Conservation (phyloP, 1,140 invertebrate genomes). For the Sycobia sp. region DNA sequence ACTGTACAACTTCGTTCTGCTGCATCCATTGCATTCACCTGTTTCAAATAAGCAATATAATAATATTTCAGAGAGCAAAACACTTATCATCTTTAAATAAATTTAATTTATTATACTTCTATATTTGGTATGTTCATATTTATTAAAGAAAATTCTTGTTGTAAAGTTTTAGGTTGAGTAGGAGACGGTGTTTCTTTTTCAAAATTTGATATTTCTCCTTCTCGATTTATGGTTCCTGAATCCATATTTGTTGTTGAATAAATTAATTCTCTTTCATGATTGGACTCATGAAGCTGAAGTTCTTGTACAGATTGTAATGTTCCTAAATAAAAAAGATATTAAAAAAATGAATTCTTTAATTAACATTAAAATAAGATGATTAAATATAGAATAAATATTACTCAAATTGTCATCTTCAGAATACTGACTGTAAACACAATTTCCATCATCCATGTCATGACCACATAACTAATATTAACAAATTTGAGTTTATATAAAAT, state of each 20-base stretch:
- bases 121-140: slow-evolving; percentile 88
- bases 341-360: slow-evolving; percentile 13
- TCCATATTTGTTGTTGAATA: slow-evolving; percentile 48
- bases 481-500: background rate
- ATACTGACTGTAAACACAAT: slow-evolving; percentile 55
- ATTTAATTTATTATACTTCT: slow-evolving; percentile 66
- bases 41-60: background rate
- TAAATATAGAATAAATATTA: slow-evolving; percentile 40
- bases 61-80: too few relatives aligned
- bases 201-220: slow-evolving; percentile 45
- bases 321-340: slow-evolving; percentile 40
- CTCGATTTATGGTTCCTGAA: slow-evolving; percentile 40
- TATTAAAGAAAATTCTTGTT: slow-evolving; percentile 87
- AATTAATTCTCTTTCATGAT: slow-evolving; percentile 52
- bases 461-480: slow-evolving; percentile 48
- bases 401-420: slow-evolving; percentile 55
- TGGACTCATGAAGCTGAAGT: slow-evolving; percentile 51
- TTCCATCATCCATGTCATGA: slow-evolving; percentile 53
- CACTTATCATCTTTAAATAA: too few relatives aligned
- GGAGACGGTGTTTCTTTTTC: slow-evolving; percentile 56
- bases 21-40: slow-evolving; percentile 69
- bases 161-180: slow-evolving; percentile 68
- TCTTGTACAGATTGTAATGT: slow-evolving; percentile 55
- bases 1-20: slow-evolving; percentile 76
- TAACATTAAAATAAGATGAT: slow-evolving; percentile 13